Base-by-base conservation (phyloP, 2,797 vertebrate species). In the Darevskia nairensis region DNA sequence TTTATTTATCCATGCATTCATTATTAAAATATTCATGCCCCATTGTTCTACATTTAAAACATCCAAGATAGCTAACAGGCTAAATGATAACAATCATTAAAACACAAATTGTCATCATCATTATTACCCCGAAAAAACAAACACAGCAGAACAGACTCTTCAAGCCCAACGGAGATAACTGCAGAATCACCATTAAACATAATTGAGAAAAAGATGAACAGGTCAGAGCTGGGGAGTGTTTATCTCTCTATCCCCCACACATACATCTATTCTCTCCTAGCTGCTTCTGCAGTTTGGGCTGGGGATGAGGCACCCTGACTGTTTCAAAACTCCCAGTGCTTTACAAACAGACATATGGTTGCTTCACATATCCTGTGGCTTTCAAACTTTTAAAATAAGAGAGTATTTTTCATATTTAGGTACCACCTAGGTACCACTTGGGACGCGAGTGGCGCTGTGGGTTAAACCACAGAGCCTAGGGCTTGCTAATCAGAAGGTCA, bases 211-310 rank as follows among this genome's bases (percentile, higher is more conserved):
- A 29, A 69, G 61, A 19, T 64, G 61, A 19, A 23, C 21, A 64
- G 32, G n/a, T 46, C 19, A 17, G 8, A 80, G 8, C n/a, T 32
- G 9, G 55, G 6, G 15, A 80, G 17, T 3, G 29, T n/a, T 32
- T 3, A 23, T 59, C 1, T n/a, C 78, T 9, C 15, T 9, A 0
- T 6, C 13, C 11, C 15, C 2, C 46, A 2, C 50, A 1, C 3
- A 50, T 27, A 25, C 21, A 69, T 39, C 23, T 8, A 41, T 86
- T 75, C 17, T 21, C n/a, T 55, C n/a, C 21, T 84, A 11, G 32
- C 9, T 72, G 3, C 15, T 11, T 61, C 41, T 29, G 8, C 17
- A 46, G 55, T 41, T 44, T 71, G 66, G 6, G n/a, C 15, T 41
- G 35, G 27, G 19, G 35, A 35, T 55, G 29, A 80, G 25, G 11